A percentile compares a stretch with the other conserved stretches of the same genome.
phyloP scores from a whole-genome alignment of 2,797 vertebrate genomes.

The Hypotaenidia philippensis region DNA sequence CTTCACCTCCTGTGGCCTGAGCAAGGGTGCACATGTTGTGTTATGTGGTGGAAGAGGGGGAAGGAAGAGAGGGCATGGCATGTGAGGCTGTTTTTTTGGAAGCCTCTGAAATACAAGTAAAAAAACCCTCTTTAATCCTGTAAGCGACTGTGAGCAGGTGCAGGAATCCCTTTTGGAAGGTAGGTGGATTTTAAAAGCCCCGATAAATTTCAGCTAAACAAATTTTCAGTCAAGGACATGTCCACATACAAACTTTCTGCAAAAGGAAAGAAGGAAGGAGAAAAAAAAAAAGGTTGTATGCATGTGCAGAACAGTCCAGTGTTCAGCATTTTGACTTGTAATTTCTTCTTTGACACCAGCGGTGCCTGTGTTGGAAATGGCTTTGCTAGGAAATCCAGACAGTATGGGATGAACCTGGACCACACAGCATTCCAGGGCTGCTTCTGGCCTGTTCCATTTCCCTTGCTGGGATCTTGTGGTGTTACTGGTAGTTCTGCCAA shows the following conservation, averaged over 20 bases:
- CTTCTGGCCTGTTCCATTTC: not conserved
- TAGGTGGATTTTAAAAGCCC: not conserved
- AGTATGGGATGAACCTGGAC: not conserved
- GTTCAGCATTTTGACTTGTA: not conserved
- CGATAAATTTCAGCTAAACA: not conserved
- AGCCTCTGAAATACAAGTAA: not conserved
- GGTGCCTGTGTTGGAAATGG: fast-evolving
- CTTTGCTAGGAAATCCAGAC: not conserved
- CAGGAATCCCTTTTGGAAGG: not conserved
- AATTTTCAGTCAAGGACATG: not conserved
- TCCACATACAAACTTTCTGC: not conserved
- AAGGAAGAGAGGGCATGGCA: not conserved
- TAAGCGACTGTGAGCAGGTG: not conserved
- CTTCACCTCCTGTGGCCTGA: not conserved
- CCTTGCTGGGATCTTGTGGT: not conserved
- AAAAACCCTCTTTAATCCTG: not conserved
- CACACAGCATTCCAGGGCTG: not conserved
- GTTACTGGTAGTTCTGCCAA: not conserved
- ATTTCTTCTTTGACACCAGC: not conserved
- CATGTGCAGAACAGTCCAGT: not conserved
- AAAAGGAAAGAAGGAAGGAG: not conserved
- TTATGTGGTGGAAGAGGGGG: not conserved
- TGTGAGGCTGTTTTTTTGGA: not conserved
- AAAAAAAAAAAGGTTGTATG: not conserved
- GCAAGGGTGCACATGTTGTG: fast-evolving